phyloP scores from a whole-genome alignment of 1,140 invertebrate genomes.

The Sitodiplosis mosellana region DNA sequence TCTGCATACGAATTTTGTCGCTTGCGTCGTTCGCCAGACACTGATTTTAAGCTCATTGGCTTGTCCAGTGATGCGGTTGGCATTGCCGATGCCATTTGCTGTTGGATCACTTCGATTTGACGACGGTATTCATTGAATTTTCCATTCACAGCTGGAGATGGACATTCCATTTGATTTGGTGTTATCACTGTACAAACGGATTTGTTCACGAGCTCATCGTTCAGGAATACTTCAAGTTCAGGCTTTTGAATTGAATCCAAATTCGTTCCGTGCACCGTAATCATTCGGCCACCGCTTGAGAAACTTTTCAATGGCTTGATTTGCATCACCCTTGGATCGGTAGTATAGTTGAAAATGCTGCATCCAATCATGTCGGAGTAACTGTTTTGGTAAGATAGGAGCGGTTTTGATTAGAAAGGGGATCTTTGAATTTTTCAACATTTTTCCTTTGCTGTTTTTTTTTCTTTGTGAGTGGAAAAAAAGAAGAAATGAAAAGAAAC shows the following conservation, averaged over 20 bases:
- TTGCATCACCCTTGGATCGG: slow-evolving; percentile 85
- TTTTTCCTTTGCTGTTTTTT: too few relatives aligned
- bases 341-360: slow-evolving; percentile 65
- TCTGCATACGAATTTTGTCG: not conserved
- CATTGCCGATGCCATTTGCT: not conserved
- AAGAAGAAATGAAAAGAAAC: too few relatives aligned
- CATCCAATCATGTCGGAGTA: slow-evolving; percentile 6
- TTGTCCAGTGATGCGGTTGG: not conserved
- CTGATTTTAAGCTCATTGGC: not conserved
- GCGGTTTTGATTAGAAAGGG: not conserved
- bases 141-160: slow-evolving; percentile 63
- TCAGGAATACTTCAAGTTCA: slow-evolving; percentile 43
- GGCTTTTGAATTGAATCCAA: slow-evolving; percentile 81
- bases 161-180: slow-evolving; percentile 84
- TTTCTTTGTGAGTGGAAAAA: too few relatives aligned
- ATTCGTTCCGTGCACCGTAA: slow-evolving; percentile 83
- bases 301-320: slow-evolving; percentile 77
- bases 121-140: slow-evolving; percentile 26
- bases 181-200: slow-evolving; percentile 73
- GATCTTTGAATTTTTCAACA: too few relatives aligned
- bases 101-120: slow-evolving; percentile 8
- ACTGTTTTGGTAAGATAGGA: too few relatives aligned
- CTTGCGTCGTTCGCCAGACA: not conserved
- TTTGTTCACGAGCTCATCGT: slow-evolving; percentile 45
- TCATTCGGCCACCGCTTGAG: slow-evolving; percentile 78